Base-by-base conservation (phyloP, 2,888 invertebrate species). In the Dasysyrphus albostriatus region DNA sequence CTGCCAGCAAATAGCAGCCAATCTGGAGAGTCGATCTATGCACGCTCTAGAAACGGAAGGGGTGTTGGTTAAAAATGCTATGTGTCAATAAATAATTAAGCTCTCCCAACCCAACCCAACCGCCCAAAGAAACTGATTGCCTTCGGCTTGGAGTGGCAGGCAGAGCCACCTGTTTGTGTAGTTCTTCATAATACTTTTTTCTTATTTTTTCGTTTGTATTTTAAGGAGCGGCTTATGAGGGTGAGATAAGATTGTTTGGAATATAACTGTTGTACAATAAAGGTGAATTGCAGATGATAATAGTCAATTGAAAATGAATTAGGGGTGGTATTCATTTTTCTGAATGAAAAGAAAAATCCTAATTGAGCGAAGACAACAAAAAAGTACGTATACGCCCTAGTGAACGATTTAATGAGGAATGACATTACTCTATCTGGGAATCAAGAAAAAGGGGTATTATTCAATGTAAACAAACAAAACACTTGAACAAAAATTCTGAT, bases 251-350 rank as follows among this genome's bases (percentile, higher is more conserved):
- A 69, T 54, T 69, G 49, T 24, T 61, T 59, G n/a, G 10, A 47
- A 73, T 72, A 56, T 29, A 34, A 39, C 39, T 42, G 67, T 49
- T 59, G 32, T 61, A 16, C 61, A 63, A 54, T 16, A 24, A 42
- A 29, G 34, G 47, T 67, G 47, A 59, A 65, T 49, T 58, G 56
- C 63, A 47, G 44, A 72, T 65, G 56, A 78, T 47, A 72, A 59
- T 8, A 39, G 42, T 54, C 70, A 82, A 76, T 63, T 56, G 59
- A 76, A 82, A 74, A 47, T 4, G 16, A 49, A 76, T 49, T 54
- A 54, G 54, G 69, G 65, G 69, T 29, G 34, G 69, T 42, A 61
- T 61, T 14, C 16, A 69, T n/a, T 19, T 49, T 39, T 42, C 5
- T 54, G 37, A 24, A 51, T 67, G 51, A 51, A 49, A n/a, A 44